Percentiles rank a stretch among this genome's conserved stretches.
Evolutionary conservation across 2,113 vertebrate genomes (phyloP).

Genomic region (Oncorhynchus clarkii): DNA sequence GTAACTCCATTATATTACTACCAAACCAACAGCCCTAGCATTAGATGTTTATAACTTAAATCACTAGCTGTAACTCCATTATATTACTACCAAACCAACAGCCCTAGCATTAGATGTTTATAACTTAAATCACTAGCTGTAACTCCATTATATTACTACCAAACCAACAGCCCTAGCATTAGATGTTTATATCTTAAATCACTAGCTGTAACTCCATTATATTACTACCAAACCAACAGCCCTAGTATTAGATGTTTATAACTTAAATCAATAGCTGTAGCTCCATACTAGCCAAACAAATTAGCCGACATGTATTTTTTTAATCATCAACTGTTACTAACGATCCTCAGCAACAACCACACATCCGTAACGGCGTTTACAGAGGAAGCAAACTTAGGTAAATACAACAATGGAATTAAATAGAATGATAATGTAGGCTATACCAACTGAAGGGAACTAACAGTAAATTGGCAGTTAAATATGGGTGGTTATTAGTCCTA

Average conservation of each 20-base stretch:
- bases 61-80: constrained; percentile 6
- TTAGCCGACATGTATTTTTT: too few species aligned
- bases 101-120: background rate
- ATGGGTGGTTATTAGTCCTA: too few species aligned
- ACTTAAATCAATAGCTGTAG: constrained; percentile 7
- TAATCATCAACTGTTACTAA: too few species aligned
- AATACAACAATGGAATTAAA: too few species aligned
- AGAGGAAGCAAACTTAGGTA: too few species aligned
- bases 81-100: constrained; percentile 2
- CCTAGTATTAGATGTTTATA: background rate
- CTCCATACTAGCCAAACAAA: constrained; percentile 1
- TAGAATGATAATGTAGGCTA: too few species aligned
- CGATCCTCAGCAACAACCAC: too few species aligned
- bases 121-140: constrained; percentile 8
- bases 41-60: background rate
- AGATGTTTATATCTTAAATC: background rate
- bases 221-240: constrained; percentile 4
- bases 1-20: background rate
- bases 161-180: background rate
- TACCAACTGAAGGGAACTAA: too few species aligned
- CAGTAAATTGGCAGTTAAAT: too few species aligned
- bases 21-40: background rate
- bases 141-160: background rate
- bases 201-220: background rate
- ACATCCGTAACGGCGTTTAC: too few species aligned